phyloP scores from a whole-genome alignment of 2,888 invertebrate genomes.

The Nemotelus pantherinus region DNA sequence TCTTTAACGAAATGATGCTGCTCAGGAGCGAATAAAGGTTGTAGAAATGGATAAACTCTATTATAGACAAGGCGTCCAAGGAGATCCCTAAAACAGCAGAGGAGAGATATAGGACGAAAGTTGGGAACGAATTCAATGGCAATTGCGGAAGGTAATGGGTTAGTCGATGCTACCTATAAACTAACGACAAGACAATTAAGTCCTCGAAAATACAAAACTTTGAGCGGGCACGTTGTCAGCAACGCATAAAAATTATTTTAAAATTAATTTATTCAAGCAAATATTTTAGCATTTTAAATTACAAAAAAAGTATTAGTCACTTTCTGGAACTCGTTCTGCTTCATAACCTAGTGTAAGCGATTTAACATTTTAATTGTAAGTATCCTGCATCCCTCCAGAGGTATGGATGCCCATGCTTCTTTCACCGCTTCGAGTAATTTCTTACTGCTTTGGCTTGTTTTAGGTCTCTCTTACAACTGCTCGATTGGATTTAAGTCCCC shows the following conservation, averaged over 20 bases:
- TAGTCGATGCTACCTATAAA: background rate
- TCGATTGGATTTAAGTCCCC: background rate
- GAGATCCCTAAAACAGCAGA: no score
- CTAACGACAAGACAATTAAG: background rate
- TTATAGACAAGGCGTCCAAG: no score
- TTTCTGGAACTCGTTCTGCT: background rate
- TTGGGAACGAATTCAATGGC: background rate
- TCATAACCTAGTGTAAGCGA: background rate
- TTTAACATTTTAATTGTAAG: background rate
- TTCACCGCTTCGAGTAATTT: no score
- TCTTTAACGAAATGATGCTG: no score
- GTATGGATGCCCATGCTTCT: no score
- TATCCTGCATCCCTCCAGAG: background rate
- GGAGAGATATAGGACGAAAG: no score
- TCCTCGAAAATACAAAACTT: background rate
- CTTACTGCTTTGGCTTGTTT: background rate
- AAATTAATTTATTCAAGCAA: background rate
- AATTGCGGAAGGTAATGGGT: background rate
- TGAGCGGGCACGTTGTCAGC: background rate
- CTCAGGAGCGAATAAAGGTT: no score
- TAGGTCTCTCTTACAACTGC: background rate
- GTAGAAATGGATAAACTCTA: no score
- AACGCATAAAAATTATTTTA: background rate
- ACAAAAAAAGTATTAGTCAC: background rate
- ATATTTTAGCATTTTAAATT: background rate